Evolutionary conservation across 2,113 vertebrate genomes (phyloP).

Genomic region (Panurus biarmicus): DNA sequence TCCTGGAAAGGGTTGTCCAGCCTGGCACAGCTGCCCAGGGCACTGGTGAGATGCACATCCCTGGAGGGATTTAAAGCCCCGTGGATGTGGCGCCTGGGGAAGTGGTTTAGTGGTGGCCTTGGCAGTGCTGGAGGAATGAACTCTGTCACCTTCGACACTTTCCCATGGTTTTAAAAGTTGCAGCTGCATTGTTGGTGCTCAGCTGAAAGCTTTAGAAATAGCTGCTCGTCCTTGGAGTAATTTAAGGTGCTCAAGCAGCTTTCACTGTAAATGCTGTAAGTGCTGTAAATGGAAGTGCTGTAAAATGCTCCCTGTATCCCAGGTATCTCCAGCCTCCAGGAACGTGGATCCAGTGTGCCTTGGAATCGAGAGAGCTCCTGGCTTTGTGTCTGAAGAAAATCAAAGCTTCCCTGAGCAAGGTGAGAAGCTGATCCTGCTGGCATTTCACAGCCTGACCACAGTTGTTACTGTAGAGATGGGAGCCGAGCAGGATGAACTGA

Average conservation of each 20-base stretch:
- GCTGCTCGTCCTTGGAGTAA: accelerated
- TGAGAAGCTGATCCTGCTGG: background rate
- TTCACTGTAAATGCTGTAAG: too few species aligned
- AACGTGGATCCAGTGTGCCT: slow-evolving; percentile 87
- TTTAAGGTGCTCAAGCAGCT: background rate
- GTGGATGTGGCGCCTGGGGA: background rate
- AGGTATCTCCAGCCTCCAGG: slow-evolving; percentile 94
- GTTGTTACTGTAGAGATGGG: accelerated
- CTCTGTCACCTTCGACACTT: background rate
- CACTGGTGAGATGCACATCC: background rate
- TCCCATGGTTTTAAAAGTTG: background rate
- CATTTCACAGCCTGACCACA: background rate
- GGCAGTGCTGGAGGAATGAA: too few species aligned
- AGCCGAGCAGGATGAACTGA: background rate
- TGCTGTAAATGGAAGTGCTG: too few species aligned
- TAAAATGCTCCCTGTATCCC: background rate
- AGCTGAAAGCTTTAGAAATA: background rate
- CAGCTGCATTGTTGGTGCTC: background rate
- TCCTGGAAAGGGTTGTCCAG: background rate
- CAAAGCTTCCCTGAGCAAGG: slow-evolving; percentile 80
- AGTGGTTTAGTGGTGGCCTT: background rate
- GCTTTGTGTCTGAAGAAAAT: slow-evolving; percentile 94
- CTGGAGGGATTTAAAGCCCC: background rate
- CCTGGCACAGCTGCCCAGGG: background rate
- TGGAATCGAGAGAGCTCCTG: slow-evolving; percentile 96